These are phyloP conservation scores for Eidolon dupreanum DNA, from an alignment of 2,797 vertebrate genomes.

Conservation along the genomic window DNA sequence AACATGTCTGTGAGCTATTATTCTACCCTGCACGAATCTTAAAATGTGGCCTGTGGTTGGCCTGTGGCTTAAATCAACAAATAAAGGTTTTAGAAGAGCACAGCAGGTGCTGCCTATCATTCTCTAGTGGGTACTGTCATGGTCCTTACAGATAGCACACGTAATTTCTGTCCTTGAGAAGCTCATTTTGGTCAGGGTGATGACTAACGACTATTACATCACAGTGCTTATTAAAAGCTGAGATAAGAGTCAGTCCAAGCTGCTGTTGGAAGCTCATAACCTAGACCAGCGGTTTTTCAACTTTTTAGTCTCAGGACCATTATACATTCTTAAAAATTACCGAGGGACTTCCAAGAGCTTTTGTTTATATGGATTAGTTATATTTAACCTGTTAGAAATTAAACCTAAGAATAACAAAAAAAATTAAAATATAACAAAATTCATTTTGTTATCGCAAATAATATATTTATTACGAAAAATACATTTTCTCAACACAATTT, in stretches of 20 bases:
- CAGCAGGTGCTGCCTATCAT: not conserved
- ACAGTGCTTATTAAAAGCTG: not conserved
- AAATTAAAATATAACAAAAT: not conserved
- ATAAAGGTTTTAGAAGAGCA: not conserved
- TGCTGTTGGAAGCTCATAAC: not conserved
- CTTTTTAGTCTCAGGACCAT: not conserved
- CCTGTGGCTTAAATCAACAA: constrained; percentile 19
- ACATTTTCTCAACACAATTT: not conserved
- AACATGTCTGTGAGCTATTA: not conserved
- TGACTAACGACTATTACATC: not conserved
- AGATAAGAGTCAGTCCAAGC: not conserved
- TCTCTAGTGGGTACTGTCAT: not conserved
- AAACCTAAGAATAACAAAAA: not conserved
- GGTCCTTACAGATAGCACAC: not conserved
- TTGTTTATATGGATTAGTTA: not conserved
- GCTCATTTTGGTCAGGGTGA: not conserved
- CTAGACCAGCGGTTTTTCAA: not conserved
- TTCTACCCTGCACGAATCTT: not conserved
- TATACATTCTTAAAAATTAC: not conserved
- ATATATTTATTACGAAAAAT: not conserved
- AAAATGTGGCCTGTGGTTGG: not conserved
- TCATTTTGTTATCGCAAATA: not conserved
- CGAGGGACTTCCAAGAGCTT: not conserved
- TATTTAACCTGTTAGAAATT: not conserved
- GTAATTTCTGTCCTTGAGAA: not conserved